Evolutionary conservation across 2,888 invertebrate species (phyloP).

Genomic region (Vanessa cardui): DNA sequence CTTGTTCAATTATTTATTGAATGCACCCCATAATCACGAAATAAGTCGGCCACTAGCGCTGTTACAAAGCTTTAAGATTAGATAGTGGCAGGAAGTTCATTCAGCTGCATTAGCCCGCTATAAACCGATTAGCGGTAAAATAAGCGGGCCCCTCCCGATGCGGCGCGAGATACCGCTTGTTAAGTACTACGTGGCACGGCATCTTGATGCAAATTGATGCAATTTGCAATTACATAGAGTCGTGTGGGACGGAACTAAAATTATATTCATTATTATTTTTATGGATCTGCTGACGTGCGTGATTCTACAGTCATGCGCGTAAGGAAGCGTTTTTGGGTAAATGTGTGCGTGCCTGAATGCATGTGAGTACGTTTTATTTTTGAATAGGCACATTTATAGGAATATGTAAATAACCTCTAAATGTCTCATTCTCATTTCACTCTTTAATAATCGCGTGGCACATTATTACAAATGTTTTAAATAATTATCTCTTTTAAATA

Average conservation of each 20-base stretch:
- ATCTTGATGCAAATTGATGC: constrained; percentile 26
- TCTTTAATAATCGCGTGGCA: no score
- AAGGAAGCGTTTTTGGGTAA: no score
- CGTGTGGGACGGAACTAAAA: no score
- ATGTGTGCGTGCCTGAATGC: no score
- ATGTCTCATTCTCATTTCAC: no score
- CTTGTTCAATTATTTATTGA: neutral
- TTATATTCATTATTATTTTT: neutral
- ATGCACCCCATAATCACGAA: neutral
- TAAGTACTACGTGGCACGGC: constrained; percentile 35
- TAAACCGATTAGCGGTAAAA: constrained; percentile 23
- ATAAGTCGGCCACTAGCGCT: neutral
- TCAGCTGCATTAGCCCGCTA: constrained; percentile 36
- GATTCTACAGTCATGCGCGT: no score
- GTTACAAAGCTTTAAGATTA: constrained; percentile 24
- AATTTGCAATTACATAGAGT: constrained; percentile 26
- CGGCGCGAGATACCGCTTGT: constrained; percentile 30
- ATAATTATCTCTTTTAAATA: no score
- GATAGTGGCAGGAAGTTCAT: constrained; percentile 40
- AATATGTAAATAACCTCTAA: no score
- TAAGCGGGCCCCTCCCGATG: constrained; percentile 21
- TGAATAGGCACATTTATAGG: no score
- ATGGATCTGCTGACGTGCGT: neutral
- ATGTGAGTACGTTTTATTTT: no score
- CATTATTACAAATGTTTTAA: no score